These are phyloP conservation scores for Agrilus mali DNA, from an alignment of 2,888 invertebrate genomes.

Conservation along the genomic window DNA sequence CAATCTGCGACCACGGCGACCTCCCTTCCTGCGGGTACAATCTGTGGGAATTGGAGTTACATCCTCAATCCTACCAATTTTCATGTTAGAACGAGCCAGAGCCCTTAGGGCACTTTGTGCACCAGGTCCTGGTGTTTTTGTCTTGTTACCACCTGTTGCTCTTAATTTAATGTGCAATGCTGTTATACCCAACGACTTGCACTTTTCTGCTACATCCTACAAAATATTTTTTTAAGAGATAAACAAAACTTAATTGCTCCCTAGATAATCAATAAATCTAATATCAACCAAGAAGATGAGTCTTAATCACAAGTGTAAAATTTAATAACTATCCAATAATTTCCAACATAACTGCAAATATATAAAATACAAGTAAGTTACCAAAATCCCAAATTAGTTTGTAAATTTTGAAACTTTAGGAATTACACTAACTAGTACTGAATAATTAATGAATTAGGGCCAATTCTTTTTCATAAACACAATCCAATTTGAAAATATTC, in stretches of 20 bases:
- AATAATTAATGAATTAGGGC: no score
- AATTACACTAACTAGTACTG: no score
- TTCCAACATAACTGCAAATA: no score
- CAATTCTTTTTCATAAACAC: no score
- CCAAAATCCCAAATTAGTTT: no score
- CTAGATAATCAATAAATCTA: no score
- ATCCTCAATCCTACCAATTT: constrained; percentile 98
- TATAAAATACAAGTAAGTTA: no score
- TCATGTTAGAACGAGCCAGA: constrained; percentile 97
- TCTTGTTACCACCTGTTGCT: constrained; percentile 97
- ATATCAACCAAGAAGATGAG: no score
- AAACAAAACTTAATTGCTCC: no score
- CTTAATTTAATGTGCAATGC: constrained; percentile 96
- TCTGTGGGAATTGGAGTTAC: constrained; percentile 99
- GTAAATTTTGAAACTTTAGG: no score
- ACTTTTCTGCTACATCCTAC: constrained; percentile 97
- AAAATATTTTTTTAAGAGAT: constrained; percentile 10
- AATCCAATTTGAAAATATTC: constrained; percentile 1
- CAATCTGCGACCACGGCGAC: constrained; percentile 97
- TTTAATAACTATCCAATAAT: no score
- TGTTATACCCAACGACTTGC: constrained; percentile 92
- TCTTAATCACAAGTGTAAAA: no score
- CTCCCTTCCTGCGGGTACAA: constrained; percentile 98
- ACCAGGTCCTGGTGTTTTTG: constrained; percentile 97
- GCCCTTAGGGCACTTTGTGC: constrained; percentile 97